Evolutionary conservation across 2,888 invertebrate genomes (phyloP).

Genomic region (Standfussiana lucernea): DNA sequence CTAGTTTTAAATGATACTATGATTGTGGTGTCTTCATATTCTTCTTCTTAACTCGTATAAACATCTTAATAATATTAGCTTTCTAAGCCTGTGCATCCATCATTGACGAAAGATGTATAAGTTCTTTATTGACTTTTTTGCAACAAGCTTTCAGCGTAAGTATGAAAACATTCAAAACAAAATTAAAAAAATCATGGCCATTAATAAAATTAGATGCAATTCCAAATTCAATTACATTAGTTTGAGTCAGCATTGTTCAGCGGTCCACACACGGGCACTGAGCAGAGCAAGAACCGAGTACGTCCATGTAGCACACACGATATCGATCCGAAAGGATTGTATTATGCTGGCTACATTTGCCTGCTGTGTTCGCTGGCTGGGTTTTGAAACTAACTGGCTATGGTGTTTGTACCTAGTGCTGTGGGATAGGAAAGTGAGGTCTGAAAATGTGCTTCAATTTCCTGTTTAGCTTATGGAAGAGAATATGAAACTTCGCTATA

Average conservation of each 20-base stretch:
- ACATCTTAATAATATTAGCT: not conserved
- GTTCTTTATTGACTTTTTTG: not conserved
- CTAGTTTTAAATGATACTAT: not conserved
- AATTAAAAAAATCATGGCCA: conserved; percentile 10
- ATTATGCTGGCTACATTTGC: conserved; percentile 34
- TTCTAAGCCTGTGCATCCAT: not conserved
- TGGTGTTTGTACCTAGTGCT: not conserved
- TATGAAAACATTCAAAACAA: not conserved
- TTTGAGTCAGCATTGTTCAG: conserved; percentile 61
- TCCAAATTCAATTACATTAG: conserved; percentile 63
- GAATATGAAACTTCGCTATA: not conserved
- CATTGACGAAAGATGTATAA: not conserved
- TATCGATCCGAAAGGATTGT: conserved; percentile 50
- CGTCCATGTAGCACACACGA: conserved; percentile 10
- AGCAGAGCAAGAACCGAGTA: conserved; percentile 26
- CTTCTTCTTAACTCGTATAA: not conserved
- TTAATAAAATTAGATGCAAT: conserved; percentile 38
- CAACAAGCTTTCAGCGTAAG: not conserved
- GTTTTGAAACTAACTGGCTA: conserved; percentile 16
- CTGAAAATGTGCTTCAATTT: conserved; percentile 2
- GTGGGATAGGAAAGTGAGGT: conserved; percentile 3
- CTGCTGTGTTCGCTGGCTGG: conserved; percentile 17
- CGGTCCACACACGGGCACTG: conserved; percentile 25
- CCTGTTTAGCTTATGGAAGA: not conserved
- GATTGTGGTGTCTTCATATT: not conserved